A percentile compares a stretch with the other conserved stretches of the same genome.
phyloP scores from a whole-genome alignment of 2,797 vertebrate genomes.

The Loriculus beryllinus region DNA sequence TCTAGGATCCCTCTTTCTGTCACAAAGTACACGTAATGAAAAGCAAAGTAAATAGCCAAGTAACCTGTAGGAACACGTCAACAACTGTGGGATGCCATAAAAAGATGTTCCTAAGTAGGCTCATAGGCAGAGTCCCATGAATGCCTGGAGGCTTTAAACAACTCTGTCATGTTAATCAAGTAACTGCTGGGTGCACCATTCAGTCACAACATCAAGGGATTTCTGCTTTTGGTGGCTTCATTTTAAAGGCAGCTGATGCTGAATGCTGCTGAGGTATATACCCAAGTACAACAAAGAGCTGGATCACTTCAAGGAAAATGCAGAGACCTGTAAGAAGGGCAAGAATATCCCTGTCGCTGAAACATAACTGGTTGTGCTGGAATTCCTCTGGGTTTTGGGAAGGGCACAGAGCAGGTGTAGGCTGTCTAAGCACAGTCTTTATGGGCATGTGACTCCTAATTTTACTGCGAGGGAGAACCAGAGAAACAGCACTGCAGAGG shows the following conservation, averaged over 20 bases:
- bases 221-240: background rate
- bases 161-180: background rate
- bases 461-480: background rate
- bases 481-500: background rate
- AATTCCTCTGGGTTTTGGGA: background rate
- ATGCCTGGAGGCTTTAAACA: background rate
- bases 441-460: background rate
- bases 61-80: background rate
- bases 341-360: background rate
- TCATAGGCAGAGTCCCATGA: background rate
- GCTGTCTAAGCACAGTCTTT: background rate
- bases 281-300: background rate
- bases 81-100: background rate
- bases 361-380: background rate
- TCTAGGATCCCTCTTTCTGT: slow-evolving; percentile 25
- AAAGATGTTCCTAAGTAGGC: background rate
- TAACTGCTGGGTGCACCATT: background rate
- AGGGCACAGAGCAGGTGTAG: background rate
- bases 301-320: background rate
- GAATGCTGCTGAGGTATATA: background rate
- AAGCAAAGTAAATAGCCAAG: background rate
- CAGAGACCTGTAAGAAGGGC: background rate
- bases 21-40: background rate
- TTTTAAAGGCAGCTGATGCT: background rate
- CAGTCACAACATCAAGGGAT: background rate